Evolutionary conservation across 1,140 invertebrate genomes (phyloP).

Genomic region (Microplitis demolitor): DNA sequence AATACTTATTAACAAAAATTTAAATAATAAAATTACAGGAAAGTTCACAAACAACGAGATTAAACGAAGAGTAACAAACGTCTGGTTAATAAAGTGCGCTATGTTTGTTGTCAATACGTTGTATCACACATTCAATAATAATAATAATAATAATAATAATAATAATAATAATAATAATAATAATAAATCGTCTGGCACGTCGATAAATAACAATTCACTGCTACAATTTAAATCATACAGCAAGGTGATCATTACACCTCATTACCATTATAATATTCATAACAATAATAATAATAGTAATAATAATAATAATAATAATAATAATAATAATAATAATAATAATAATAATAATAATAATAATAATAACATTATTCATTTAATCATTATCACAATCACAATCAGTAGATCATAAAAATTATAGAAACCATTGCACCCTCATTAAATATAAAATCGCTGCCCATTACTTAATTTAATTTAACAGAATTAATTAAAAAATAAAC

Average conservation of each 20-base stretch:
- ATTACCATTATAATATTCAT: constrained; percentile 10
- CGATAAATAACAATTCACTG: constrained; percentile 13
- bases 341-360: too few relatives aligned
- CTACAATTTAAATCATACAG: constrained; percentile 5
- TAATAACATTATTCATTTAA: too few relatives aligned
- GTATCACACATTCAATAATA: too few relatives aligned
- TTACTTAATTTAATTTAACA: background rate
- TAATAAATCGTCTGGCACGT: constrained; percentile 4
- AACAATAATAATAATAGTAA: background rate
- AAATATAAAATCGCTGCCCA: background rate
- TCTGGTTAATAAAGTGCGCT: constrained; percentile 26
- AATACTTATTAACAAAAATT: too few relatives aligned
- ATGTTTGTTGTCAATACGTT: constrained; percentile 20
- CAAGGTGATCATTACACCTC: constrained; percentile 8
- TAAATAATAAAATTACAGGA: background rate
- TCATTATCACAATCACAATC: too few relatives aligned
- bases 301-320: background rate
- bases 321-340: too few relatives aligned
- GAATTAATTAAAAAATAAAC: too few relatives aligned
- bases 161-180: constrained; percentile 8
- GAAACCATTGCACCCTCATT: background rate
- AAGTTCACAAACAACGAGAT: constrained; percentile 17
- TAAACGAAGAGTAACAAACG: constrained; percentile 4
- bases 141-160: constrained; percentile 5
- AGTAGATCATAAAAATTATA: background rate